A percentile compares a stretch with the other conserved stretches of the same genome.
Conservation (phyloP, 2,888 invertebrate species). For the Neoaliturus tenellus region DNA sequence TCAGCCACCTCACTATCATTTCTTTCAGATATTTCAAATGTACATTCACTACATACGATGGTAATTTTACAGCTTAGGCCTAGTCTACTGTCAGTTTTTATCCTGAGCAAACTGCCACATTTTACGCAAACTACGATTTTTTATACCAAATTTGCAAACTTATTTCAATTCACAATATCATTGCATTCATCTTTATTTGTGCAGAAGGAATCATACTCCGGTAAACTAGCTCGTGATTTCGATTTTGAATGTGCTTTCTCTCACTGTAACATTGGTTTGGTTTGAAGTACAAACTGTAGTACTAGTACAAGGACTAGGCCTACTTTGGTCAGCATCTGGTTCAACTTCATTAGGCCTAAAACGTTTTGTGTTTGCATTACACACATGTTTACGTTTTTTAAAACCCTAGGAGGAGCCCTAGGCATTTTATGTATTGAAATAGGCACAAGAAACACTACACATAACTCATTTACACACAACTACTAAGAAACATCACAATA, state of each 20-base stretch:
- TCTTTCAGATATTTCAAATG: slow-evolving; percentile 36
- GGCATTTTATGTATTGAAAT: slow-evolving; percentile 29
- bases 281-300: slow-evolving; percentile 42
- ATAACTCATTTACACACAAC: slow-evolving; percentile 33
- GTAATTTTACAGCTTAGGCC: slow-evolving; percentile 44
- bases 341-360: slow-evolving; percentile 46
- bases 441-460: not conserved
- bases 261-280: slow-evolving; percentile 35
- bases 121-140: slow-evolving; percentile 39
- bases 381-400: slow-evolving; percentile 31
- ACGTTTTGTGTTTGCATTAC: slow-evolving; percentile 46
- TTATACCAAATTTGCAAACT: slow-evolving; percentile 25
- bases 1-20: slow-evolving; percentile 28
- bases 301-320: slow-evolving; percentile 6
- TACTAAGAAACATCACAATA: slow-evolving; percentile 39
- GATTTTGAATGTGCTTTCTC: slow-evolving; percentile 40
- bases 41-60: slow-evolving; percentile 33
- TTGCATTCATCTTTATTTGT: slow-evolving; percentile 37
- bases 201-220: slow-evolving; percentile 41
- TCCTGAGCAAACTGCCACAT: slow-evolving; percentile 42
- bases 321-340: slow-evolving; percentile 37
- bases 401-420: slow-evolving; percentile 40
- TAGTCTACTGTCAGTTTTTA: slow-evolving; percentile 40
- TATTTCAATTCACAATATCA: not conserved
- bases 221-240: slow-evolving; percentile 36